Evolutionary conservation across 2,797 vertebrate species (phyloP).

Genomic region (Poeciliopsis turneri): DNA sequence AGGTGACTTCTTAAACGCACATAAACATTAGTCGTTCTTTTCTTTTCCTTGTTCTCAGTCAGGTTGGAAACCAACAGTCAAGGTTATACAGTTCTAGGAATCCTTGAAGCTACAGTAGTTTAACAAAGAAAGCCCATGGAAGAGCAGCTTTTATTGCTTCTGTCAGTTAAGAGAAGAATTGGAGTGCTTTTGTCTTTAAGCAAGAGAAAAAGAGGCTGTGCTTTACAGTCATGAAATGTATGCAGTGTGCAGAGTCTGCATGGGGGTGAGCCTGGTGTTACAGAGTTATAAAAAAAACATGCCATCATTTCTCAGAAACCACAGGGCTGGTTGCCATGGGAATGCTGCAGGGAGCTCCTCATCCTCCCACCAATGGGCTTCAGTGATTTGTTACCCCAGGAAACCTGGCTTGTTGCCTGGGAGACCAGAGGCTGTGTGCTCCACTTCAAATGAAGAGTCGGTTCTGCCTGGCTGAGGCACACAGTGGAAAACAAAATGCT

Average conservation of each 20-base stretch:
- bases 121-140: conserved; percentile 7
- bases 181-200: background rate
- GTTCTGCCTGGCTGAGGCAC: conserved; percentile 43
- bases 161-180: background rate
- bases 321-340: conserved; percentile 74
- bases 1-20: background rate
- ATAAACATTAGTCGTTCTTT: background rate
- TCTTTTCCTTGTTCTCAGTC: background rate
- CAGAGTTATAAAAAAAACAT: conserved; percentile 45
- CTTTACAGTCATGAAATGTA: conserved; percentile 1
- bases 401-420: conserved; percentile 77
- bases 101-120: conserved; percentile 7
- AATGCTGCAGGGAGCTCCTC: conserved; percentile 75
- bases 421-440: conserved; percentile 66
- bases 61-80: background rate
- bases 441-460: conserved; percentile 40
- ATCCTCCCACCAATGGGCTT: conserved; percentile 64
- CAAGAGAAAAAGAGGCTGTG: background rate
- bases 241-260: background rate
- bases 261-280: conserved; percentile 49
- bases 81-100: background rate
- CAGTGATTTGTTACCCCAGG: conserved; percentile 63
- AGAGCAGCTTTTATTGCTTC: background rate
- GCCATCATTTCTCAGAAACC: conserved; percentile 65
- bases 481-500: conserved; percentile 19